phyloP scores from a whole-genome alignment of 2,113 vertebrate species.

The Pangasianodon gigas region DNA sequence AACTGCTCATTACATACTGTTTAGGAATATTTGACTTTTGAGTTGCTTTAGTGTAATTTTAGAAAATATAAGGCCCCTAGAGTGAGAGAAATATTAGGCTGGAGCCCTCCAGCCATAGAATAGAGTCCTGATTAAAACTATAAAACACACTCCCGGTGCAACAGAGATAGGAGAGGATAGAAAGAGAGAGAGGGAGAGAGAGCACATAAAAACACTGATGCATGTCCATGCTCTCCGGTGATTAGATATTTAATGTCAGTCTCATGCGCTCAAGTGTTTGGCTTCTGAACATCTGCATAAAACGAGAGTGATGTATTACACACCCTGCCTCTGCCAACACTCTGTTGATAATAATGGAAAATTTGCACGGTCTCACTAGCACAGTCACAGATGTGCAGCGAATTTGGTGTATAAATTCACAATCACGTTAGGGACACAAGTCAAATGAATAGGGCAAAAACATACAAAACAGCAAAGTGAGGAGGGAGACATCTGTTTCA shows the following conservation, averaged over 20 bases:
- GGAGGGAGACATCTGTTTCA: not conserved
- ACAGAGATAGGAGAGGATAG: not conserved
- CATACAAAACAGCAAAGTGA: not conserved
- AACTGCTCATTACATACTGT: not conserved
- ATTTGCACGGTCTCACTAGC: not conserved
- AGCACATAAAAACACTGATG: not conserved
- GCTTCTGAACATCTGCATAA: not conserved
- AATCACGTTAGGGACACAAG: conserved; percentile 33
- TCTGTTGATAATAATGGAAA: conserved; percentile 16
- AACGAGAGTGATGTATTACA: not conserved
- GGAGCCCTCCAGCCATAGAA: conserved; percentile 28
- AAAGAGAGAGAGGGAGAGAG: not conserved
- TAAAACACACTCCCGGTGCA: conserved; percentile 24
- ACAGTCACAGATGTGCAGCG: conserved; percentile 25
- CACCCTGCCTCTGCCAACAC: conserved; percentile 9
- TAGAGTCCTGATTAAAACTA: conserved; percentile 34
- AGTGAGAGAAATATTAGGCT: conserved; percentile 3
- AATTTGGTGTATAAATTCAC: not conserved
- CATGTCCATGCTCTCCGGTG: not conserved
- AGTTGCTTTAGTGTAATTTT: not conserved
- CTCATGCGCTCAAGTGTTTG: not conserved
- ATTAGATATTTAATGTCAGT: conserved; percentile 9
- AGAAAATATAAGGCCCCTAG: not conserved
- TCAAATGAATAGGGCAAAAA: not conserved
- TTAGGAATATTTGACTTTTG: not conserved